These are phyloP conservation scores for Tricholauxania praeusta DNA, from an alignment of 2,888 invertebrate species.

Conservation along the genomic window DNA sequence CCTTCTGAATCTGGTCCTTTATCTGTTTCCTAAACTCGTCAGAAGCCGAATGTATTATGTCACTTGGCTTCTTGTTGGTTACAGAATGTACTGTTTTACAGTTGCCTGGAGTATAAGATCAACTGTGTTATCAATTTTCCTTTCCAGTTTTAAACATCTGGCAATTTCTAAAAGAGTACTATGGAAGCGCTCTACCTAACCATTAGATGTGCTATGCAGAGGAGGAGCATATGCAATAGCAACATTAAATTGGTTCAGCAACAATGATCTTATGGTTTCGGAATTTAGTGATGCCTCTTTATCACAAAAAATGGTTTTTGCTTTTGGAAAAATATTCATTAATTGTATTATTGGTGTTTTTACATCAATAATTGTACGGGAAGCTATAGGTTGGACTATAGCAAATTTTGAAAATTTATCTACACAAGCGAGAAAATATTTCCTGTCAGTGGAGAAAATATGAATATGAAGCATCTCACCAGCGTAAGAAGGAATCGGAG, in stretches of 20 bases:
- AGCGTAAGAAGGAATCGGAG: slow-evolving; percentile 40
- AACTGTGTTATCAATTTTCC: slow-evolving; percentile 34
- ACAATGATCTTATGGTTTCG: slow-evolving; percentile 25
- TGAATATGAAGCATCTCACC: slow-evolving; percentile 41
- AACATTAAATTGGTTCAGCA: slow-evolving; percentile 25
- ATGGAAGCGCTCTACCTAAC: slow-evolving; percentile 45
- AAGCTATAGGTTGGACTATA: too few relatives aligned
- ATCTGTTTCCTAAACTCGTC: slow-evolving; percentile 27
- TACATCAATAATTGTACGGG: too few relatives aligned
- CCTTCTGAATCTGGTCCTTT: slow-evolving; percentile 35
- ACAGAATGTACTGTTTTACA: slow-evolving; percentile 37
- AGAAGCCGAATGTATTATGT: slow-evolving; percentile 32
- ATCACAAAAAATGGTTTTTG: slow-evolving; percentile 33
- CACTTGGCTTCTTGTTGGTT: slow-evolving; percentile 17
- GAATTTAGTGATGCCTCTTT: slow-evolving; percentile 39
- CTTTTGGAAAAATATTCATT: slow-evolving; percentile 9
- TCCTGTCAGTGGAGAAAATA: slow-evolving; percentile 45
- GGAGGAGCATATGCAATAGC: slow-evolving; percentile 35
- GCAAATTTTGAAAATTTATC: too few relatives aligned
- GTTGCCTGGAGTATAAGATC: slow-evolving; percentile 32
- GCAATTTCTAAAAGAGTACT: slow-evolving; percentile 47
- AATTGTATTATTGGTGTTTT: slow-evolving; percentile 23
- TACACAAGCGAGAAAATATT: neutral
- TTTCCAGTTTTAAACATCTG: slow-evolving; percentile 41
- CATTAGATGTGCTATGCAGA: slow-evolving; percentile 34